Evolutionary conservation across 2,888 invertebrate species (phyloP).

Genomic region (Rapana venosa): DNA sequence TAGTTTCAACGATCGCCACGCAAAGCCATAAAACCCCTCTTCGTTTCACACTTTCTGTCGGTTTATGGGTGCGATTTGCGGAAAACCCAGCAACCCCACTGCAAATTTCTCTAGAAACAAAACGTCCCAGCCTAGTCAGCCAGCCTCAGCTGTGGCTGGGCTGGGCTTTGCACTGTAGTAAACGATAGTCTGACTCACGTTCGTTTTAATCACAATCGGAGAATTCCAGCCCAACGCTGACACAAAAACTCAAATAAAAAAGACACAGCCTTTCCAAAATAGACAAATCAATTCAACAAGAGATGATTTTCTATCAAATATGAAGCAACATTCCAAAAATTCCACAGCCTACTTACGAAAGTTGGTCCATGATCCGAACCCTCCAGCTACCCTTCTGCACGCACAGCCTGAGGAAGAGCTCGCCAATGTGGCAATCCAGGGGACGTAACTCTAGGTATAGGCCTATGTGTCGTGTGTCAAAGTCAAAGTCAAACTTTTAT

Average conservation of each 20-base stretch:
- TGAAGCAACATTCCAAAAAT: conserved; percentile 46
- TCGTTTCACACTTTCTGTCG: too few relatives aligned
- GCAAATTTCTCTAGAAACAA: neutral
- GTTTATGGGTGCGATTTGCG: too few relatives aligned
- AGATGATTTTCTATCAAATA: neutral
- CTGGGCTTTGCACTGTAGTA: neutral
- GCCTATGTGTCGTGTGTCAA: too few relatives aligned
- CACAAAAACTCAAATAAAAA: neutral
- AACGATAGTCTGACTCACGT: neutral
- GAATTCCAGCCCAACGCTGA: neutral
- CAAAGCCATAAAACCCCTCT: too few relatives aligned
- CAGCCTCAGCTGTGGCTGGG: too few relatives aligned
- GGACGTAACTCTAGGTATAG: conserved; percentile 19
- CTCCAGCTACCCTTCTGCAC: conserved; percentile 43
- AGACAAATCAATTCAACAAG: neutral
- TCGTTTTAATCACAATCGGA: neutral
- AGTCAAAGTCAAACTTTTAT: too few relatives aligned
- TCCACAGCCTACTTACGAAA: conserved; percentile 49
- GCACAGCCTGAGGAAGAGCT: conserved; percentile 28
- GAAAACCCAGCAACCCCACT: too few relatives aligned
- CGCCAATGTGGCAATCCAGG: conserved; percentile 4
- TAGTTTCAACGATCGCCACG: too few relatives aligned
- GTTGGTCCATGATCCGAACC: conserved; percentile 46
- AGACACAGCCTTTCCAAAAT: neutral
- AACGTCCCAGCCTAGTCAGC: neutral